Evolutionary conservation across 2,113 vertebrate genomes (phyloP), one percentile per base, ranked within the genome.

Genomic region (Hipposideros armiger): DNA sequence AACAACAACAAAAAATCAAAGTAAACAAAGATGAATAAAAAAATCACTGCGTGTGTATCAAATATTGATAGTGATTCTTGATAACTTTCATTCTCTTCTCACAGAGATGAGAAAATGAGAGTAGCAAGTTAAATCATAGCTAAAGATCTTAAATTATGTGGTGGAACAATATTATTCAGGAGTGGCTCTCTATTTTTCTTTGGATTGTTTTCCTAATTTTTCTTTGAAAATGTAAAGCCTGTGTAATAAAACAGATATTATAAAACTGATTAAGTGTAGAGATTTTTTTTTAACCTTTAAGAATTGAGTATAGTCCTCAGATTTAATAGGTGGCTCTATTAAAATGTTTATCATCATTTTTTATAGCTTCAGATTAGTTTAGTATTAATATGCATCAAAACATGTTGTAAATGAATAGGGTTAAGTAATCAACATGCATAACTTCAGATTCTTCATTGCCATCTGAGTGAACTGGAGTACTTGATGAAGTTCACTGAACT

Each of bases 331-430:
- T 82, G 42, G 40, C 22, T 89, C 17, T 78, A 28, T 54, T 62
- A 89, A 73, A 80, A 4, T 86, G 32, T 90, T 82, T 78, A 95
- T n/a, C 9, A 13, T 82, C 19, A 58, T 40, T 28, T 90, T 90
- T 96, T 73, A 89, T 7, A 95, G 26, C 28, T 91, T 95, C 13
- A 78, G 82, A 74, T 82, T 77, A 40, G 70, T 90, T 93, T 87
- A 85, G 40, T 42, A 19, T n/a, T 66, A 56, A 69, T 50, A 70
- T 30, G 26, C 6, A 85, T 70, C 20, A 93, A 93, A 77, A 90
- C n/a, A 81, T 78, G 36, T 50, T 82, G 15, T 89, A 66, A 97
- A 60, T 64, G 89, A 85, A 40, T 60, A 88, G 83, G 11, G 32
- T 56, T 69, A 89, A 78, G n/a, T 83, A 32, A 60, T 95, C 67